Evolutionary conservation across 2,113 vertebrate species (phyloP).

Genomic region (Calonectris borealis): DNA sequence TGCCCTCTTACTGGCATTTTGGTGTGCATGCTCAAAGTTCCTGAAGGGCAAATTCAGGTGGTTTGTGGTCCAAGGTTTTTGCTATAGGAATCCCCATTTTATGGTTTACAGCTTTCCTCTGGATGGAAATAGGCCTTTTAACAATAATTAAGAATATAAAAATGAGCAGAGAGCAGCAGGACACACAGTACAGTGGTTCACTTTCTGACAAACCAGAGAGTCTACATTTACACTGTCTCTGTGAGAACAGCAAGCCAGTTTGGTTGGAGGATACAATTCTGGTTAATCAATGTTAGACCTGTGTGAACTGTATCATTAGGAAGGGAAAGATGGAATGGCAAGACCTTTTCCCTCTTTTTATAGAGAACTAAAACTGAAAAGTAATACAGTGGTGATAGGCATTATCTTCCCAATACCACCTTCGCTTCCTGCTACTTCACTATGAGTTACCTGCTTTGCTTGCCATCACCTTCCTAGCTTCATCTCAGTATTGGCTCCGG

Average conservation of each 20-base stretch:
- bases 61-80: conserved; percentile 21
- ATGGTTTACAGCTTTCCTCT: conserved; percentile 21
- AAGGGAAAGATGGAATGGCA: conserved; percentile 61
- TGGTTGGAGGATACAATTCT: conserved; percentile 60
- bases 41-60: conserved; percentile 64
- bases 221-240: conserved; percentile 3
- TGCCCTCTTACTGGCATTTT: conserved; percentile 69
- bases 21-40: conserved; percentile 57
- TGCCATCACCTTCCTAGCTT: conserved; percentile 30
- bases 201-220: conserved; percentile 45
- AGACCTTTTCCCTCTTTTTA: conserved; percentile 56
- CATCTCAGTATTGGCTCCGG: conserved; percentile 26
- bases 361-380: conserved; percentile 66
- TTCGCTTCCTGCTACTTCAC: background rate
- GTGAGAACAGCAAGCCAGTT: conserved; percentile 45
- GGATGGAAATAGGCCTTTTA: conserved; percentile 28
- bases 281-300: conserved; percentile 53
- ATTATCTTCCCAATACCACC: conserved; percentile 61
- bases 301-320: conserved; percentile 35
- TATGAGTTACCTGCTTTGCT: background rate
- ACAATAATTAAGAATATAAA: conserved; percentile 32
- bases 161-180: conserved; percentile 43
- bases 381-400: conserved; percentile 58
- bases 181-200: conserved; percentile 26
- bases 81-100: conserved; percentile 36